Conservation (phyloP, 2,888 invertebrate species). For the Galerucella calmariensis region DNA sequence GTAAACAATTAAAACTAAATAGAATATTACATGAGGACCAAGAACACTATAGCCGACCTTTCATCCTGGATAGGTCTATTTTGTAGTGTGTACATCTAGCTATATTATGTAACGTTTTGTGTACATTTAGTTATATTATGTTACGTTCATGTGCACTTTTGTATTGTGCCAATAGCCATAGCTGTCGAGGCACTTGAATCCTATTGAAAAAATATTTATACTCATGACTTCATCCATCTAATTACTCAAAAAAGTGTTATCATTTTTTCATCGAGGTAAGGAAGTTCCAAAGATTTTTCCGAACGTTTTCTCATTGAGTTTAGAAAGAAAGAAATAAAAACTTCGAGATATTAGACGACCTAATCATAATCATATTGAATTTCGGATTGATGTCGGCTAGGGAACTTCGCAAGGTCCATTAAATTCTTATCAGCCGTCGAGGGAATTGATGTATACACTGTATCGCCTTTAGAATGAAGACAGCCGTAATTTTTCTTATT, state of each 20-base stretch:
- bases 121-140: too few species aligned
- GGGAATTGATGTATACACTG: slow-evolving; percentile 10
- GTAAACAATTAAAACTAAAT: too few species aligned
- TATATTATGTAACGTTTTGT: too few species aligned
- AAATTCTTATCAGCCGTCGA: slow-evolving; percentile 5
- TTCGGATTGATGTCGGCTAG: slow-evolving; percentile 4
- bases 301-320: not conserved
- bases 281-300: not conserved
- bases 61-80: too few species aligned
- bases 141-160: too few species aligned
- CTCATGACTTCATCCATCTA: not conserved
- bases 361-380: slow-evolving; percentile 14
- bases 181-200: too few species aligned
- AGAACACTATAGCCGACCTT: too few species aligned
- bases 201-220: too few species aligned
- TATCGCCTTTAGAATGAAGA: not conserved
- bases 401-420: slow-evolving; percentile 9
- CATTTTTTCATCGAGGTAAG: not conserved
- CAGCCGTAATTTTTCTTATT: too few species aligned
- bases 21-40: too few species aligned
- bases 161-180: too few species aligned
- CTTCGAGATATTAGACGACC: not conserved
- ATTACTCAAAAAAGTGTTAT: not conserved
- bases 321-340: not conserved
- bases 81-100: too few species aligned